Percentiles rank a stretch among this genome's conserved stretches.
phyloP scores from a whole-genome alignment of 2,888 invertebrate species.

The Hedya salicella region DNA sequence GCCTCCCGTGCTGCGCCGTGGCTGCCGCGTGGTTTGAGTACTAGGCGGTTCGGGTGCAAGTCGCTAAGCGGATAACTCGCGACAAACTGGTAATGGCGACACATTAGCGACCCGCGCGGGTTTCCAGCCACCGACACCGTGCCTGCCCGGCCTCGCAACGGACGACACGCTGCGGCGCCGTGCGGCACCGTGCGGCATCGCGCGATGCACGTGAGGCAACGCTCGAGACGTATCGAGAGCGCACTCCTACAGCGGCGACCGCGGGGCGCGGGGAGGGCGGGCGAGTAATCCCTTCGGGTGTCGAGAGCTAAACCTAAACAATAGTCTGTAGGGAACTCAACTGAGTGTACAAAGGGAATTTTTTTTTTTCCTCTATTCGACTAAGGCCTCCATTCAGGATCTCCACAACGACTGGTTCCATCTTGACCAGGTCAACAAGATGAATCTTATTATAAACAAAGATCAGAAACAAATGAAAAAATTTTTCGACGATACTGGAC shows the following conservation, averaged over 20 bases:
- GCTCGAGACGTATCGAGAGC: constrained; percentile 25
- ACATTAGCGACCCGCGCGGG: constrained; percentile 12
- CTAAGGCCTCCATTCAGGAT: too few relatives aligned
- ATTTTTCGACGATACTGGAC: too few relatives aligned
- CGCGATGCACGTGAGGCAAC: not conserved
- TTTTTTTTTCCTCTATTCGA: not conserved
- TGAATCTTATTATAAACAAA: too few relatives aligned
- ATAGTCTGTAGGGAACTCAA: constrained; percentile 2
- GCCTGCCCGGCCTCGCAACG: not conserved
- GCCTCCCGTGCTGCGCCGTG: not conserved
- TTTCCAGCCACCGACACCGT: constrained; percentile 18
- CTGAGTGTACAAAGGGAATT: not conserved
- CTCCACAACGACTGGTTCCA: too few relatives aligned
- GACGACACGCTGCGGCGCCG: not conserved
- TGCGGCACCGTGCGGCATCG: not conserved
- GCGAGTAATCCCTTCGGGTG: constrained; percentile 12
- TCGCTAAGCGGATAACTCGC: constrained; percentile 24
- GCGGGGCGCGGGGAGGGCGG: not conserved
- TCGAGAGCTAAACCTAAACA: constrained; percentile 21
- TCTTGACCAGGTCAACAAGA: too few relatives aligned
- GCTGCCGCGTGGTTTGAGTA: not conserved
- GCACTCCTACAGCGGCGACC: constrained; percentile 3
- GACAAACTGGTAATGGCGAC: constrained; percentile 8
- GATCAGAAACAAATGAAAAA: too few relatives aligned
- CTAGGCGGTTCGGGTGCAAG: constrained; percentile 1